Evolutionary conservation across 2,888 invertebrate genomes (phyloP).

Genomic region (Lasioglossum marginatum): DNA sequence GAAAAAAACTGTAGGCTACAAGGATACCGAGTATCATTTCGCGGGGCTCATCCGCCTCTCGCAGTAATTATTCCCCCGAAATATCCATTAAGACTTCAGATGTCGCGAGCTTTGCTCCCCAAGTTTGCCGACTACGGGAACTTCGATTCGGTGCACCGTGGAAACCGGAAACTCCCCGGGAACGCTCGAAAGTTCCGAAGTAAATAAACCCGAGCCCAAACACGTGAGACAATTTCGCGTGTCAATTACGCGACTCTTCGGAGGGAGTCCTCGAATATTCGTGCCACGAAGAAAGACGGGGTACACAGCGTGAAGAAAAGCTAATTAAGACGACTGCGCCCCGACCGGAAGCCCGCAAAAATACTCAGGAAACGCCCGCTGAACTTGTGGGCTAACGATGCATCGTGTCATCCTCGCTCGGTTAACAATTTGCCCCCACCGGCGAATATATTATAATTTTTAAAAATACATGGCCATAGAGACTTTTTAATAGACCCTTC

Average conservation of each 20-base stretch:
- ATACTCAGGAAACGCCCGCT: conserved; percentile 42
- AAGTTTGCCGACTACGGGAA: conserved; percentile 45
- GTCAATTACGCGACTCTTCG: conserved; percentile 62
- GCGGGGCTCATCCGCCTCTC: neutral
- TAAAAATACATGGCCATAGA: neutral
- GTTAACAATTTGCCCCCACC: too few species aligned
- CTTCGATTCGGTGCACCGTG: conserved; percentile 52
- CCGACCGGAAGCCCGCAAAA: conserved; percentile 47
- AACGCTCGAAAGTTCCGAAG: conserved; percentile 60
- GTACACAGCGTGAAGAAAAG: conserved; percentile 48
- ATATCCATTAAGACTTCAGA: conserved; percentile 65
- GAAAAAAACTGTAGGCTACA: neutral
- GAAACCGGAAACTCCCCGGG: conserved; percentile 40
- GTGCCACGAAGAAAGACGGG: conserved; percentile 43
- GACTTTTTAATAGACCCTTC: neutral
- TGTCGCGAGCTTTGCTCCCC: conserved; percentile 49
- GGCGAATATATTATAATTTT: neutral
- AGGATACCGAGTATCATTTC: neutral
- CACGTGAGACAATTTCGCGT: conserved; percentile 71
- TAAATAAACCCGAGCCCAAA: conserved; percentile 62
- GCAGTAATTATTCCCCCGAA: conserved; percentile 57
- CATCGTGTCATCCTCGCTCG: conserved; percentile 30
- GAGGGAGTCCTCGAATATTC: conserved; percentile 20
- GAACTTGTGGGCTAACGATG: conserved; percentile 47
- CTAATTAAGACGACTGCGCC: conserved; percentile 65